These are phyloP conservation scores for Xanthia icteritia DNA, from an alignment of 2,888 invertebrate genomes.

Conservation along the genomic window DNA sequence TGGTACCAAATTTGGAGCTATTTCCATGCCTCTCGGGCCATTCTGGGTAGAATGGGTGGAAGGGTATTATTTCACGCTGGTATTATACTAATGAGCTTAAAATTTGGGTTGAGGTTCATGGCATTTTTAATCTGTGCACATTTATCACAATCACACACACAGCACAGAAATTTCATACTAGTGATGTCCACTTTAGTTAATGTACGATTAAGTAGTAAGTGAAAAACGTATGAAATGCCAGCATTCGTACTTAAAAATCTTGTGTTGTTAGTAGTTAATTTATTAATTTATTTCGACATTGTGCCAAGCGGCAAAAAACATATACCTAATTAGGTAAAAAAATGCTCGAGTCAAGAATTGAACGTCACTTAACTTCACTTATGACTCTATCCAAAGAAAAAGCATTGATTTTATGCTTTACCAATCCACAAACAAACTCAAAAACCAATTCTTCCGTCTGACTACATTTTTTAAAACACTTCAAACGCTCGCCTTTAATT, in stretches of 20 bases:
- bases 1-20: constrained; percentile 63
- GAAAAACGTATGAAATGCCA: too few species aligned
- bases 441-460: not conserved
- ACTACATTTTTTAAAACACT: constrained; percentile 37
- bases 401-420: constrained; percentile 12
- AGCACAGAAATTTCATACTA: too few species aligned
- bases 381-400: not conserved
- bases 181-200: not conserved
- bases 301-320: not conserved
- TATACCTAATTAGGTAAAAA: not conserved
- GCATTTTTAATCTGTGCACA: not conserved
- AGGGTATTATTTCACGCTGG: constrained; percentile 22
- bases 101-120: constrained; percentile 13
- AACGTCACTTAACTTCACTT: not conserved
- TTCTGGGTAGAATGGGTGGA: constrained; percentile 12
- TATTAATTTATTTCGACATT: not conserved
- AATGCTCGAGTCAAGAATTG: not conserved
- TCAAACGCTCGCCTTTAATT: constrained; percentile 42
- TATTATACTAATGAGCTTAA: constrained; percentile 36
- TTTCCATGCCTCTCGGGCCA: constrained; percentile 27
- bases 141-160: too few species aligned
- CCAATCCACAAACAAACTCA: constrained; percentile 12
- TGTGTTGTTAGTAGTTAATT: too few species aligned
- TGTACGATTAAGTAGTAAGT: not conserved
- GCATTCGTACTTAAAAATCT: too few species aligned